Base-by-base conservation (phyloP, 1,140 invertebrate species). In the Conopomorpha cramerella region DNA sequence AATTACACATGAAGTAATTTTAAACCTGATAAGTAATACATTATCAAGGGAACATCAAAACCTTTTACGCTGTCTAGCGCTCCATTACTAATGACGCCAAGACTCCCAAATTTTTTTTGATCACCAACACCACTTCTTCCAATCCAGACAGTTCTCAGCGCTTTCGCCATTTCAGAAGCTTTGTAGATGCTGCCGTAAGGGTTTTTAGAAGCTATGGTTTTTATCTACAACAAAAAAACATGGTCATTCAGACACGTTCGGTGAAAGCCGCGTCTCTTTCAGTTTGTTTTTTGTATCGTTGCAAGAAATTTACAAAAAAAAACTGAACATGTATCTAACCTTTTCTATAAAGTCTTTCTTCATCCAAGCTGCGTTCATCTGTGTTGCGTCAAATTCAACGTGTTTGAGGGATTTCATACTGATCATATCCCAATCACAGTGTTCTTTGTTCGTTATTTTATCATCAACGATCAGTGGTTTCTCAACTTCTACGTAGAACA, bases 51-150 rank as follows among this genome's bases (percentile, higher is more conserved):
- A n/a, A n/a, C n/a, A n/a, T n/a, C n/a, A n/a, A 26, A 50, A 72
- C 65, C 68, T 66, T 65, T 68, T 32, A 57, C 41, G 45, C 65
- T 68, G 36, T 49, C 56, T 16, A 70, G 45, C 28, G 63, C 68
- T 29, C 63, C 68, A 38, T 73, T 60, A 39, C 68, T 73, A 38
- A 73, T 62, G 34, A 68, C 52, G 23, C 68, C 68, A 38, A 68
- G 40, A 43, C 56, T 63, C 34, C n/a, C n/a, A n/a, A n/a, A n/a
- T n/a, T n/a, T n/a, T n/a, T n/a, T n/a, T n/a, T n/a, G n/a, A n/a
- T n/a, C n/a, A n/a, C n/a, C n/a, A n/a, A n/a, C n/a, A n/a, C n/a
- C n/a, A n/a, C n/a, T n/a, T n/a, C n/a, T n/a, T n/a, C n/a, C n/a
- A n/a, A n/a, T n/a, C n/a, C n/a, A n/a, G n/a, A n/a, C n/a, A n/a